Conservation (phyloP, 2,113 vertebrate species). For the Scophthalmus maximus region DNA sequence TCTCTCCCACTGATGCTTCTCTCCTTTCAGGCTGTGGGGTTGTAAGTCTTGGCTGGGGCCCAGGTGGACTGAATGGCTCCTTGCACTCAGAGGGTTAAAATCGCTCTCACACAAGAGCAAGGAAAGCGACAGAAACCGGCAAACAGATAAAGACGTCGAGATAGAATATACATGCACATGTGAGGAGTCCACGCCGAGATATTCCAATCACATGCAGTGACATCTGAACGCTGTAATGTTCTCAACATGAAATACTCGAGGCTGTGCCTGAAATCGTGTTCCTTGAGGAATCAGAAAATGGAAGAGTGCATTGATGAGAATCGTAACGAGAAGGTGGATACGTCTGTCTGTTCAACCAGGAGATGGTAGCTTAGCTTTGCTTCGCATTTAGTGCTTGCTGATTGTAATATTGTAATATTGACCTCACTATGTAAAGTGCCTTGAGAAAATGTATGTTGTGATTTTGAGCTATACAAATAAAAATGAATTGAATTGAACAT, state of each 20-base stretch:
- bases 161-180: slow-evolving; percentile 12
- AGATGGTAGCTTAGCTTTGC: background rate
- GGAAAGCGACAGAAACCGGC: slow-evolving; percentile 4
- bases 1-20: slow-evolving; percentile 30
- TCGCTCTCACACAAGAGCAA: slow-evolving; percentile 14
- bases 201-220: background rate
- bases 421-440: too few species aligned
- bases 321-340: background rate
- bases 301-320: background rate
- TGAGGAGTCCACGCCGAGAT: background rate
- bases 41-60: slow-evolving; percentile 65
- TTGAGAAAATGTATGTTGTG: too few species aligned
- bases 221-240: background rate
- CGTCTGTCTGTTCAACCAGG: background rate
- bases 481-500: too few species aligned
- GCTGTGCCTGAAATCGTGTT: background rate
- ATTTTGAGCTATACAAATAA: too few species aligned
- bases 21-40: slow-evolving; percentile 41
- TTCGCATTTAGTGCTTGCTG: too few species aligned
- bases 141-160: background rate
- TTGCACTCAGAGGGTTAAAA: slow-evolving; percentile 54
- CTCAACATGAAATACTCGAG: background rate
- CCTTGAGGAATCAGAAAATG: slow-evolving; percentile 5
- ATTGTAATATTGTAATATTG: too few species aligned
- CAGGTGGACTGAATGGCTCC: slow-evolving; percentile 35